Evolutionary conservation across 2,888 invertebrate genomes (phyloP).

Genomic region (Caenorhabditis sp.): DNA sequence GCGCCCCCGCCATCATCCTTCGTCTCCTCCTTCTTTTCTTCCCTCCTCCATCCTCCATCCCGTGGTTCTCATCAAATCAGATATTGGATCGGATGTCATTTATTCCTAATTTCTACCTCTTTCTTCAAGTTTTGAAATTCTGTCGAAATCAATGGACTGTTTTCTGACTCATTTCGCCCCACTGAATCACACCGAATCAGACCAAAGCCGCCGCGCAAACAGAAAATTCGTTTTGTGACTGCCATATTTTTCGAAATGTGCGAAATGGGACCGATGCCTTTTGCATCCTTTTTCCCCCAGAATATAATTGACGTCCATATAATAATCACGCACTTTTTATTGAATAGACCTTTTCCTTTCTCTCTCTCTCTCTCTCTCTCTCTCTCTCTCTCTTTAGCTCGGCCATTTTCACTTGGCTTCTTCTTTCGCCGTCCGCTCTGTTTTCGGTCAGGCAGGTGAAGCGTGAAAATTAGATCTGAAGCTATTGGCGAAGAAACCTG

Average conservation of each 20-base stretch:
- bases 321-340: conserved; percentile 6
- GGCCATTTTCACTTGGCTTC: background rate
- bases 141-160: background rate
- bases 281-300: background rate
- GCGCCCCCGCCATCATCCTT: too few relatives aligned
- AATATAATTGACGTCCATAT: conserved; percentile 14
- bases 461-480: conserved; percentile 46
- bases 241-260: background rate
- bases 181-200: background rate
- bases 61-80: conserved; percentile 25
- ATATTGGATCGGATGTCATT: conserved; percentile 31
- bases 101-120: background rate
- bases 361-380: too few relatives aligned
- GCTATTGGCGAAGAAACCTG: conserved; percentile 5
- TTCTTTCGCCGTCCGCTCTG: background rate
- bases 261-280: background rate
- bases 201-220: conserved; percentile 4
- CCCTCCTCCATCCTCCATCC: conserved; percentile 16
- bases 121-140: too few relatives aligned
- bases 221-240: background rate
- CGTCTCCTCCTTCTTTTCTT: conserved; percentile 6
- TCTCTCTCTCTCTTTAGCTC: too few relatives aligned
- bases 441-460: conserved; percentile 20
- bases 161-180: background rate
- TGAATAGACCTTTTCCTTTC: conserved; percentile 8